Conservation (phyloP, 2,797 vertebrate species). For the Eremophila alpestris region DNA sequence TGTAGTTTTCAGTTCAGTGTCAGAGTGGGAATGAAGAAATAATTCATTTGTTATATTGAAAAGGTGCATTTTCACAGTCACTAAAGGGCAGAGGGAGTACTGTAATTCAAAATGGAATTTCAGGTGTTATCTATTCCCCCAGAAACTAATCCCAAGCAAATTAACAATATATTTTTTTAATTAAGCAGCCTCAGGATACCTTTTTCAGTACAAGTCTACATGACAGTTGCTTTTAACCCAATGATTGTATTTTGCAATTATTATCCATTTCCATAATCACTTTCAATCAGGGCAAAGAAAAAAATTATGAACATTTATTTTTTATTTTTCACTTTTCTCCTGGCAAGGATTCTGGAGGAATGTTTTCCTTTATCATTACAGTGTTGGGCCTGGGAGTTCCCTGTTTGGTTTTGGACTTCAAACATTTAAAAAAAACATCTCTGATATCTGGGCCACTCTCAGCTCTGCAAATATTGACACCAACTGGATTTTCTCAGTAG, state of each 20-base stretch:
- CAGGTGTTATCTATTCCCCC: not conserved
- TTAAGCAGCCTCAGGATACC: not conserved
- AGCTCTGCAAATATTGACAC: constrained; percentile 24
- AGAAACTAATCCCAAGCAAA: not conserved
- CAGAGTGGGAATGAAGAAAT: not conserved
- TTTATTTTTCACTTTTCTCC: not conserved
- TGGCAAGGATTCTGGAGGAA: not conserved
- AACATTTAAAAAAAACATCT: not conserved
- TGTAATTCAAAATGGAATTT: not conserved
- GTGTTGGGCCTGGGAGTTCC: not conserved
- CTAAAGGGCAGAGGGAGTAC: not conserved
- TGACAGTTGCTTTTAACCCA: not conserved
- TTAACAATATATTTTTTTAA: not conserved
- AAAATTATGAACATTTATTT: not conserved
- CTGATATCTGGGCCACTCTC: not conserved
- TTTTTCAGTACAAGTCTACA: not conserved
- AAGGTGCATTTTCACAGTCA: not conserved
- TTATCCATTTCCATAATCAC: not conserved
- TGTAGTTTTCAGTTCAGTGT: not conserved
- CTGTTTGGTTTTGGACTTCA: not conserved
- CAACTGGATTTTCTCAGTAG: not conserved
- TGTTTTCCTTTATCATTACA: not conserved
- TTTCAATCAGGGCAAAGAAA: not conserved
- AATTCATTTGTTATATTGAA: not conserved
- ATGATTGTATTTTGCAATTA: not conserved